Evolutionary conservation across 1,140 invertebrate genomes (phyloP).

Genomic region (Leptinotarsa lineolata): DNA sequence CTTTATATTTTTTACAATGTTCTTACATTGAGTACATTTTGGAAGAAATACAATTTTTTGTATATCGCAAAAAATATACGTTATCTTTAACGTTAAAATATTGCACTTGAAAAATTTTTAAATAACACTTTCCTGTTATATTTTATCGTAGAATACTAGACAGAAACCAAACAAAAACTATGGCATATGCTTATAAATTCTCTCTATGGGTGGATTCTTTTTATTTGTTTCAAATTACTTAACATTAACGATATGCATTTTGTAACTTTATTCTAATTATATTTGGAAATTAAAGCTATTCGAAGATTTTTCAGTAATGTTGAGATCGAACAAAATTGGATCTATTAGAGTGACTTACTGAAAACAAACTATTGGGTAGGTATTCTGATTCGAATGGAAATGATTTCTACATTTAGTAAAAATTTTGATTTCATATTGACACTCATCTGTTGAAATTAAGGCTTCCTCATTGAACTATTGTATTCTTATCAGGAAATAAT

Average conservation of each 20-base stretch:
- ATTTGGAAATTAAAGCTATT: slow-evolving; percentile 40
- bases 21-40: slow-evolving; percentile 49
- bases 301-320: slow-evolving; percentile 22
- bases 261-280: slow-evolving; percentile 35
- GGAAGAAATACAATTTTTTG: slow-evolving; percentile 49
- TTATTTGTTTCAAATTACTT: slow-evolving; percentile 38
- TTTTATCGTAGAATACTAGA: slow-evolving; percentile 30
- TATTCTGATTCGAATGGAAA: not conserved
- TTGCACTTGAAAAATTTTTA: slow-evolving; percentile 45
- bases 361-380: slow-evolving; percentile 7
- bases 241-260: slow-evolving; percentile 48
- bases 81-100: slow-evolving; percentile 46
- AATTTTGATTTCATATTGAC: slow-evolving; percentile 15
- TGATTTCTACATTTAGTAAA: slow-evolving; percentile 5
- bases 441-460: slow-evolving; percentile 12
- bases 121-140: slow-evolving; percentile 33
- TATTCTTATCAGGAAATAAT: slow-evolving; percentile 15
- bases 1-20: slow-evolving; percentile 50
- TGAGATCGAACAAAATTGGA: slow-evolving; percentile 25
- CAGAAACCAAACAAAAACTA: slow-evolving; percentile 25
- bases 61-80: slow-evolving; percentile 50
- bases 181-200: slow-evolving; percentile 30
- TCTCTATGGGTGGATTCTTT: slow-evolving; percentile 39
- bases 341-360: not conserved
- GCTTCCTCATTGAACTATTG: slow-evolving; percentile 24